Percentiles rank a stretch among this genome's conserved stretches.
Conservation (phyloP, 2,888 invertebrate species). For the Campoletis raptor region DNA sequence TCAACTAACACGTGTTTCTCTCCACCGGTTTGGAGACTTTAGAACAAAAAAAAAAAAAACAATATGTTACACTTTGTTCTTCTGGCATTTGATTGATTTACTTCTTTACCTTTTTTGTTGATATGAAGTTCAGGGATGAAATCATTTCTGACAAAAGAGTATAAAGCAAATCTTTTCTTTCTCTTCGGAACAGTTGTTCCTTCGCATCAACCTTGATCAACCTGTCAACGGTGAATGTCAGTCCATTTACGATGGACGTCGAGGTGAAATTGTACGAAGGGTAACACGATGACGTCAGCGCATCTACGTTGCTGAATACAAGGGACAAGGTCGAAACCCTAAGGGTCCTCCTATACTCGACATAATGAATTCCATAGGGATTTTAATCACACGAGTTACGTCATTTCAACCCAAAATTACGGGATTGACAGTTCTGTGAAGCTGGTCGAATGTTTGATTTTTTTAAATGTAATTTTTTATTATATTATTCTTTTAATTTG, state of each 20-base stretch:
- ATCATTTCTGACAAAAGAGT: background rate
- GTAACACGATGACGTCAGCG: slow-evolving; percentile 14
- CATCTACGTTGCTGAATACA: slow-evolving; percentile 29
- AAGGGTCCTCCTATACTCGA: background rate
- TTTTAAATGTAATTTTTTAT: background rate
- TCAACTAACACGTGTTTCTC: background rate
- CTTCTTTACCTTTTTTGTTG: background rate
- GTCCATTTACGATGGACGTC: background rate
- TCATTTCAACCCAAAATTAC: background rate
- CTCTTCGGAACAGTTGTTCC: slow-evolving; percentile 26
- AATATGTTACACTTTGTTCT: background rate
- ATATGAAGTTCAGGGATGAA: background rate
- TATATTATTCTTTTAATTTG: background rate
- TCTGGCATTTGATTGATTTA: background rate
- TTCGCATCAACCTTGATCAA: slow-evolving; percentile 27
- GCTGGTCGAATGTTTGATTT: background rate
- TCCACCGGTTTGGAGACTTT: background rate
- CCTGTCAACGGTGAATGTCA: slow-evolving; percentile 11
- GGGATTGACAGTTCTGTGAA: background rate
- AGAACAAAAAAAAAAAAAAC: background rate
- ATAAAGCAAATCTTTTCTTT: background rate
- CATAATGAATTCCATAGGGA: slow-evolving; percentile 19
- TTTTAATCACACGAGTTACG: background rate
- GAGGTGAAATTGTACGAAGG: background rate
- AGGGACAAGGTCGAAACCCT: slow-evolving; percentile 16